Evolutionary conservation across 2,113 vertebrate species (phyloP), one percentile per base, ranked within the genome.

Genomic region (Maccullochella peelii): DNA sequence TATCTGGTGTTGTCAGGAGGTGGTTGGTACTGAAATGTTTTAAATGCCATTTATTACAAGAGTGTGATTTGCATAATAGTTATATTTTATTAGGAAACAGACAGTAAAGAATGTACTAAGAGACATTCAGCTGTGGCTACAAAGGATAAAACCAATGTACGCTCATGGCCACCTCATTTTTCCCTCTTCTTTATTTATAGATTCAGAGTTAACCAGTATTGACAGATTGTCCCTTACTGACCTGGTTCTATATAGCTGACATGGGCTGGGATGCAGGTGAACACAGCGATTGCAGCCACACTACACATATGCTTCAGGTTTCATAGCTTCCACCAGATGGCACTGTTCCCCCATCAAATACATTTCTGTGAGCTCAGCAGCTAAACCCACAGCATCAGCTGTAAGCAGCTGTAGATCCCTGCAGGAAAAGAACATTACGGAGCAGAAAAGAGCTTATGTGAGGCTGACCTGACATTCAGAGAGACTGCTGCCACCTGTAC

Each of bases 401-500:
- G 15, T 40, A 49, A 33, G 81, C 8, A 23, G 59, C 38, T 42
- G 38, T 6, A 38, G 38, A 40, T 58, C 50, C 6, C 38, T 42
- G 65, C 42, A 47, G 70, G 23, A 44, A 27, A 65, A 55, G 21
- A 67, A 21, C 40, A 69, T 42, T 49, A 27, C 2, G 18, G 38
- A 42, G 61, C 38, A 74, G 23, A 38, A 38, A 38, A 54, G 15
- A 58, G 30, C 38, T 77, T 40, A 68, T 62, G 10, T 55, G 25
- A 50, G 52, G 55, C 80, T 68, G 70, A 96, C 95, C 88, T 96
- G 91, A 89, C 96, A 95, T 55, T 94, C 95, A 10, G 96, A 90
- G 27, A 69, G 1, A 57, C 36, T 7, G 27, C 44, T 72, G 74
- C 42, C 6, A 21, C 40, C 54, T 58, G 52, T 57, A 4, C 36